Base-by-base conservation (phyloP, 1,140 invertebrate genomes). In the Caenorhabditis inopinata region DNA sequence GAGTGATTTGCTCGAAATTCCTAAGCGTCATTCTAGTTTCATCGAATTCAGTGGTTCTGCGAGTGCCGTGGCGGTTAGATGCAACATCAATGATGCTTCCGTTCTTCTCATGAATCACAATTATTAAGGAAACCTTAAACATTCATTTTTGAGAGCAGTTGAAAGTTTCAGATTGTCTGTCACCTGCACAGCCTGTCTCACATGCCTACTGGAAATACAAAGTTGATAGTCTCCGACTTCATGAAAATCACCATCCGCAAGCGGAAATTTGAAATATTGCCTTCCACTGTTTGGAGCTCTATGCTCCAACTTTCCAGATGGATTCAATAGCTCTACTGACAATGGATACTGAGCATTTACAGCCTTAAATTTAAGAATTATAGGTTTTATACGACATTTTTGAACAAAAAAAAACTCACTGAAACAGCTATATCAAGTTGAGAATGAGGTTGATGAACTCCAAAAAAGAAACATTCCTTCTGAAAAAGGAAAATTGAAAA, bases 401-500 rank as follows among this genome's bases (percentile, higher is more conserved):
- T n/a, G n/a, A 68, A 29, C 32, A 27, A 32, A n/a, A 38, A 16
- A 32, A 18, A 68, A 68, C 58, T 68, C 32, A 68, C 58, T 18
- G 58, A 35, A 68, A 68, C 58, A 68, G 58, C n/a, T 38, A 68
- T 68, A 68, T 68, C 58, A 29, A 68, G 35, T 68, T 68, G 58
- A 42, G 58, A 35, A 68, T 68, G 58, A 18, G 58, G 58, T 21
- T 68, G 58, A 16, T 68, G 58, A 23, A 68, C 58, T 68, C 21
- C 32, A 21, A 68, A 68, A 11, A 68, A 68, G 7, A 68, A 29
- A 14, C 58, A 68, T 68, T 68, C 32, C 27, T 68, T 29, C 58
- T 68, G 58, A 68, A 68, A 38, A 38, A 68, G 27, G 16, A 27
- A 9, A 27, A 27, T 42, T n/a, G n/a, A n/a, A n/a, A n/a, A n/a